Base-by-base conservation (phyloP, 2,797 vertebrate species). In the Aselliscus stoliczkanus region DNA sequence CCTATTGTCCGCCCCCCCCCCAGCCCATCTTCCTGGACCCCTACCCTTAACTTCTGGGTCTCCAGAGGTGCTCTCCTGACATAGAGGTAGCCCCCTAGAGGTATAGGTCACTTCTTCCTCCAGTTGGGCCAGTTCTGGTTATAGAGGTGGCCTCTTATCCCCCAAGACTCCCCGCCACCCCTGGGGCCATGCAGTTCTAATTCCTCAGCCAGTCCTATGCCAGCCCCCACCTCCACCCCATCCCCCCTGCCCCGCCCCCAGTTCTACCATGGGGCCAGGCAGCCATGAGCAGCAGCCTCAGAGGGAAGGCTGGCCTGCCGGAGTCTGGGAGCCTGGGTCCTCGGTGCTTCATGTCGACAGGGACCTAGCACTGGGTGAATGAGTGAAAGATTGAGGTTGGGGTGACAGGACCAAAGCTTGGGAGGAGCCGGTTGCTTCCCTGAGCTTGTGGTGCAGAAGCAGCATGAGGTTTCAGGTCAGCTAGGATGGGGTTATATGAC, bases 101-200 rank as follows among this genome's bases (percentile, higher is more conserved):
- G 56, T 73, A 58, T 69, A 10, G 18, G 7, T 84, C 60, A 80
- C 39, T 39, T 62, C 27, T 73, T 37, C 31, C 47, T 60, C 39
- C 15, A 84, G 62, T 50, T 37, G 17, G 56, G 52, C 13, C 42
- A 21, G 21, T 47, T 82, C 60, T 81, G 60, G 17, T 62, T 73
- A 70, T 34, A 76, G 27, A 86, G 25, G 42, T 60, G 75, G 7
- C 13, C 15, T 64, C 73, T 65, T 37, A 14, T 15, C 7, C 25
- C 37, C 62, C 14, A 58, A 79, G 70, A 62, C 47, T 10, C 18
- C 17, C 52, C 11, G 13, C 54, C 7, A 5, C 34, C 1, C 12
- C 17, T 1, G 6, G 8, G 17, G 10, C 25, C 50, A 5, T 7
- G 4, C 8, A 4, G 25, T 29, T 50, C 13, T 52, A 17, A 9